Evolutionary conservation across 2,888 invertebrate genomes (phyloP), one percentile per base, ranked within the genome.

Genomic region (Spodoptera littoralis): DNA sequence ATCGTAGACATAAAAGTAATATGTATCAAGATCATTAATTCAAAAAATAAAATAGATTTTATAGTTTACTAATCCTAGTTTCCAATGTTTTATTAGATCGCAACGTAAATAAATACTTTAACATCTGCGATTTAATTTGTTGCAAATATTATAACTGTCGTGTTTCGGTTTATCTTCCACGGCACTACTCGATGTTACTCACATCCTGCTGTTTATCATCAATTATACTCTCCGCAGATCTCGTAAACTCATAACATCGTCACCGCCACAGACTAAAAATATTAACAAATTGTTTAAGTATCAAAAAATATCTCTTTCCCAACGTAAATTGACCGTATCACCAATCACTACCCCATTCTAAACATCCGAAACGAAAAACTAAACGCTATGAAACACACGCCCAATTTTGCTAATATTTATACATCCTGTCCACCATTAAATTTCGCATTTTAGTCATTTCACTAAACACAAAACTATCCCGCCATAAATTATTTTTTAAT

Each of bases 401-500:
- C 73, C 86, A 86, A 90, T 91, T 89, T 87, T 71, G 82, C 83
- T 88, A 86, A 91, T 91, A 93, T 93, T 92, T 92, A 94, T 91
- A 88, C 75, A 87, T 93, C 92, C 93, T 86, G 89, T 77, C 70
- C 57, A 66, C 88, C 85, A 90, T 93, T 89, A 90, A 83, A 85
- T 83, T 86, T 84, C 84, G 84, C 88, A 89, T 90, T 90, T 90
- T 86, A 90, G 88, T 90, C 88, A 94, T 93, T 92, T 92, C 84
- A 89, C 89, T 91, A 91, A 93, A 91, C 88, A 90, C 88, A 88
- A 89, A 91, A 90, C 89, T 86, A 82, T 88, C 89, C 84, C 79
- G 69, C 78, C 86, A 84, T 94, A 94, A 93, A 94, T 93, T 89
- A 92, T 88, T 84, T 83, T 90, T 92, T 94, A 92, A 93, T 94